Percentiles rank a stretch among this genome's conserved stretches.
These are phyloP conservation scores for Coelopa pilipes DNA, from an alignment of 2,888 invertebrate genomes.

Conservation along the genomic window DNA sequence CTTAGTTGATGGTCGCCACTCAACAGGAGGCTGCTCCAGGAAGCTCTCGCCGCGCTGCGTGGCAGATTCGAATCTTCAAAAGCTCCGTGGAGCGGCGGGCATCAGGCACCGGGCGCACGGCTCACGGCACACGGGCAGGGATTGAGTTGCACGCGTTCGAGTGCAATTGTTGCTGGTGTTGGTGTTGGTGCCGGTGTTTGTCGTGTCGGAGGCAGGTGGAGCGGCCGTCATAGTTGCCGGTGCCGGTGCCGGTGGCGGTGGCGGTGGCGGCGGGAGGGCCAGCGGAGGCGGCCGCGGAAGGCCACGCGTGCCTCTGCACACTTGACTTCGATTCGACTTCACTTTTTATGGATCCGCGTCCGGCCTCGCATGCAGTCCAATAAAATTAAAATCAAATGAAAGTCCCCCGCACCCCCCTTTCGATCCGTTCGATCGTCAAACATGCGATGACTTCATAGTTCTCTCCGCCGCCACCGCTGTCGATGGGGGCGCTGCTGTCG, in stretches of 20 bases:
- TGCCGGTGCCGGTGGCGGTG: conserved; percentile 2
- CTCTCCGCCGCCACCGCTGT: too few species aligned
- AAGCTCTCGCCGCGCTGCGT: conserved; percentile 23
- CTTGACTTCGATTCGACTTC: conserved; percentile 14
- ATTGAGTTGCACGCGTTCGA: conserved; percentile 20
- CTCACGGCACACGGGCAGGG: too few species aligned
- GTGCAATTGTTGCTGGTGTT: neutral
- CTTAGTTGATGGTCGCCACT: conserved; percentile 14
- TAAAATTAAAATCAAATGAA: conserved; percentile 33
- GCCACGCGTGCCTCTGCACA: conserved; percentile 29
- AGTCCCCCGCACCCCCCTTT: neutral
- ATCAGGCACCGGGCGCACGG: conserved; percentile 2
- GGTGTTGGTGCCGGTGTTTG: too few species aligned
- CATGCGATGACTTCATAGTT: conserved; percentile 15
- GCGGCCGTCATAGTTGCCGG: neutral
- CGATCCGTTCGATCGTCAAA: too few species aligned
- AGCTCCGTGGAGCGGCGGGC: neutral
- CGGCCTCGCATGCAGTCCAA: conserved; percentile 21
- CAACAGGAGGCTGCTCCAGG: conserved; percentile 27
- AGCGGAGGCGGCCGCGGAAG: neutral
- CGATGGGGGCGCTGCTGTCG: too few species aligned
- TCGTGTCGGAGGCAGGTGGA: neutral
- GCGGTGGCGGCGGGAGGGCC: neutral
- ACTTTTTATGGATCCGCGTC: neutral
- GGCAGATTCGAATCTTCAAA: conserved; percentile 28